Conservation (phyloP, 2,888 invertebrate genomes). For the Encarsia formosa region DNA sequence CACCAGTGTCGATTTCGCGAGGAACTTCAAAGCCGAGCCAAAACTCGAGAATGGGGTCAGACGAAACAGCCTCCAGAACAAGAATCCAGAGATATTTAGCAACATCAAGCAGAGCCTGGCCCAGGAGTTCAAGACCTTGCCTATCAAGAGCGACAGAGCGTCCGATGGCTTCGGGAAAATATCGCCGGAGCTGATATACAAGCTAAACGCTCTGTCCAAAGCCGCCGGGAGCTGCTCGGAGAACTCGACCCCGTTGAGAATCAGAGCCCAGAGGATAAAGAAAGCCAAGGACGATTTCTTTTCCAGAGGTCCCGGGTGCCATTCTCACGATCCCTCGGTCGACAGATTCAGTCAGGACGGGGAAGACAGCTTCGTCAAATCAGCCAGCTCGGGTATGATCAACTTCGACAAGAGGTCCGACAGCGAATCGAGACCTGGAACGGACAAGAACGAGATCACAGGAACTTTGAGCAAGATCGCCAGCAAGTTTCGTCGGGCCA, state of each 20-base stretch:
- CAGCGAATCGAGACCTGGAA: background rate
- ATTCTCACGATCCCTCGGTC: constrained; percentile 27
- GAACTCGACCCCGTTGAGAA: constrained; percentile 41
- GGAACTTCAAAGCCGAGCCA: background rate
- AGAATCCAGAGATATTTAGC: constrained; percentile 17
- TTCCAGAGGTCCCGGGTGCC: constrained; percentile 45
- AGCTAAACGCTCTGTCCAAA: constrained; percentile 33
- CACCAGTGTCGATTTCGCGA: constrained; percentile 18
- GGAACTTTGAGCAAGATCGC: constrained; percentile 50
- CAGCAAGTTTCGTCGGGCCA: constrained; percentile 59
- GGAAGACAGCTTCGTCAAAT: constrained; percentile 54
- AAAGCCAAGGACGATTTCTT: constrained; percentile 72
- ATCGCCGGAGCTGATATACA: constrained; percentile 35
- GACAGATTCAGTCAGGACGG: constrained; percentile 10
- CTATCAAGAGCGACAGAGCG: background rate
- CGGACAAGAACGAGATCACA: constrained; percentile 12
- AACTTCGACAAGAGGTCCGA: constrained; percentile 50
- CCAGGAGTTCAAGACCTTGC: constrained; percentile 11
- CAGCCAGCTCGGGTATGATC: constrained; percentile 76
- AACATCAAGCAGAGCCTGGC: constrained; percentile 12
- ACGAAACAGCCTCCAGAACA: constrained; percentile 15
- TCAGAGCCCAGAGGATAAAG: constrained; percentile 60
- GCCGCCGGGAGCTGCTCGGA: constrained; percentile 22
- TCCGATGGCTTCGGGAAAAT: constrained; percentile 14
- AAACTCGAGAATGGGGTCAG: background rate